Conservation (phyloP, 2,888 invertebrate genomes). For the Argynnis bischoffii region DNA sequence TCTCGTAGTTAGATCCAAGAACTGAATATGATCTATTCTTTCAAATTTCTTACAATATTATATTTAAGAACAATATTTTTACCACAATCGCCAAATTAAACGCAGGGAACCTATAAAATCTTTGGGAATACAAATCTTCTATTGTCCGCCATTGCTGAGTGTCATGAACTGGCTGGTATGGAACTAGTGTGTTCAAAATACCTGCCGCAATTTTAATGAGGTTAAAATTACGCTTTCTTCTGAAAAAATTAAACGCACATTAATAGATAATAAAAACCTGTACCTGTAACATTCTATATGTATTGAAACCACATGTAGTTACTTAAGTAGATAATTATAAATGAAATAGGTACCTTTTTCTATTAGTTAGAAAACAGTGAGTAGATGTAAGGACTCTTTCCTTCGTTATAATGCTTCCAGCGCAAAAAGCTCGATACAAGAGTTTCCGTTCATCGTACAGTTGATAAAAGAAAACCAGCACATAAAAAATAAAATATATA, state of each 20-base stretch:
- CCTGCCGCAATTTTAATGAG: slow-evolving; percentile 51
- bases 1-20: no score
- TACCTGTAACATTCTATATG: no score
- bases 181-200: slow-evolving; percentile 44
- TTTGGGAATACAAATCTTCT: slow-evolving; percentile 52
- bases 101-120: slow-evolving; percentile 57
- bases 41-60: neutral
- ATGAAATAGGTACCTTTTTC: slow-evolving; percentile 51
- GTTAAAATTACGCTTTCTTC: slow-evolving; percentile 42
- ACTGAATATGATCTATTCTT: no score
- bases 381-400: slow-evolving; percentile 56
- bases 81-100: slow-evolving; percentile 60
- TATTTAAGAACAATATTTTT: slow-evolving; percentile 31
- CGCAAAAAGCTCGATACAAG: slow-evolving; percentile 57
- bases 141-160: slow-evolving; percentile 58
- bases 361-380: slow-evolving; percentile 62
- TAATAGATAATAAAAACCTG: neutral
- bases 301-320: neutral
- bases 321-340: neutral
- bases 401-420: slow-evolving; percentile 58
- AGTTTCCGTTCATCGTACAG: slow-evolving; percentile 33
- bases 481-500: neutral
- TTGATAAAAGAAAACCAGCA: slow-evolving; percentile 56
- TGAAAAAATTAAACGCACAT: slow-evolving; percentile 31
- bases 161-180: slow-evolving; percentile 32